phyloP scores from a whole-genome alignment of 2,888 invertebrate species.

The Callosobruchus maculatus region DNA sequence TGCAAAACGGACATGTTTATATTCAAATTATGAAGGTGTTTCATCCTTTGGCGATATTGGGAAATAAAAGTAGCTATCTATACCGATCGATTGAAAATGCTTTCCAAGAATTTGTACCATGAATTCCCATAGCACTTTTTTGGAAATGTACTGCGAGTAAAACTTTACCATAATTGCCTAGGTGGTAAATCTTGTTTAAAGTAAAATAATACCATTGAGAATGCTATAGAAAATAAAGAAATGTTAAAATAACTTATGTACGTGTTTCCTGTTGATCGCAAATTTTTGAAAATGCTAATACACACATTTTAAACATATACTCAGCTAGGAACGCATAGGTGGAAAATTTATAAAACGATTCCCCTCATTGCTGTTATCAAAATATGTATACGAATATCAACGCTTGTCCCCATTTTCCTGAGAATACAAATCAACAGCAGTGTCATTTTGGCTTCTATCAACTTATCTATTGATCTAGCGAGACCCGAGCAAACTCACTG shows the following conservation, averaged over 20 bases:
- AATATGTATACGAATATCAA: too few relatives aligned
- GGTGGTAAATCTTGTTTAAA: background rate
- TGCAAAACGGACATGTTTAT: too few relatives aligned
- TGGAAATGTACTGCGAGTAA: background rate
- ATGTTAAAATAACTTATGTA: background rate
- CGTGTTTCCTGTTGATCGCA: background rate
- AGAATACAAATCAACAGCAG: background rate
- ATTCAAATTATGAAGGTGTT: too few relatives aligned
- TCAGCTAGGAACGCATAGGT: background rate
- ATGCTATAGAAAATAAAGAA: background rate
- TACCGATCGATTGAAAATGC: background rate
- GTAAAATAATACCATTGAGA: background rate
- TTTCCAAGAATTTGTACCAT: background rate
- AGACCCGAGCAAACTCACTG: background rate
- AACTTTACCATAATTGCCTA: background rate
- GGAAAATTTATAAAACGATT: background rate
- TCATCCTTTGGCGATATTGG: too few relatives aligned
- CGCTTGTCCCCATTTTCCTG: background rate
- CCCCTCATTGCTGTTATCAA: background rate
- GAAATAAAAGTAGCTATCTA: background rate
- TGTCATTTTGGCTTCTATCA: background rate
- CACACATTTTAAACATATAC: background rate
- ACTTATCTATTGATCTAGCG: background rate
- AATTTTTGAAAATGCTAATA: background rate
- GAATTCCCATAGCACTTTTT: background rate